Percentiles rank a stretch among this genome's conserved stretches.
phyloP scores from a whole-genome alignment of 2,113 vertebrate genomes.

The Stigmatopora argus region DNA sequence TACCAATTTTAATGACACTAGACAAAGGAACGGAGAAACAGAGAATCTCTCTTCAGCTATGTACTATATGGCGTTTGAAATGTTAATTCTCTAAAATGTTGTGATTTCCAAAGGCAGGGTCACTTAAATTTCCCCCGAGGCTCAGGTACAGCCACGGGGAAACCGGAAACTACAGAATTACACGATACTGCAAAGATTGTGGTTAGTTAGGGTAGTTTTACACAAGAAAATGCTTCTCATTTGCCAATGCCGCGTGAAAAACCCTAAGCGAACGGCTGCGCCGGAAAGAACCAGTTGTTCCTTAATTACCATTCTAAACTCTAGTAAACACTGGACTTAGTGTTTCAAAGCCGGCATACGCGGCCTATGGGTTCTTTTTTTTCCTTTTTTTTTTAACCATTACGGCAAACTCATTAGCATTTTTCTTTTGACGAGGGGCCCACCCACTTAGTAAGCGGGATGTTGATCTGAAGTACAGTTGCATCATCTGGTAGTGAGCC shows the following conservation, averaged over 20 bases:
- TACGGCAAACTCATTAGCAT: conserved; percentile 59
- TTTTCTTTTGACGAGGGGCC: conserved; percentile 56
- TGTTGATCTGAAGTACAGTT: conserved; percentile 42
- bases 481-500: conserved; percentile 52
- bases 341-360: conserved; percentile 45
- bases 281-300: conserved; percentile 54
- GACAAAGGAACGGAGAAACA: too few species aligned
- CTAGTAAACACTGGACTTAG: conserved; percentile 57
- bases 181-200: conserved; percentile 1
- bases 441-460: conserved; percentile 59
- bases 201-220: conserved; percentile 31
- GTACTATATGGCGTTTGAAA: too few species aligned
- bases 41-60: too few species aligned
- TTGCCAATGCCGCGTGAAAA: conserved; percentile 52
- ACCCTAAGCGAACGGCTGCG: conserved; percentile 53
- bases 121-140: neutral
- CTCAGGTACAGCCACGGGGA: conserved; percentile 27
- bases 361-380: conserved; percentile 21
- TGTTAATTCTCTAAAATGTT: too few species aligned
- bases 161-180: neutral
- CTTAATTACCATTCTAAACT: conserved; percentile 52
- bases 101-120: too few species aligned
- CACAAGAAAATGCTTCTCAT: conserved; percentile 55
- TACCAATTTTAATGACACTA: too few species aligned
- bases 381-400: conserved; percentile 34